Conservation (phyloP, 2,797 vertebrate genomes). For the Anguilla marmorata region DNA sequence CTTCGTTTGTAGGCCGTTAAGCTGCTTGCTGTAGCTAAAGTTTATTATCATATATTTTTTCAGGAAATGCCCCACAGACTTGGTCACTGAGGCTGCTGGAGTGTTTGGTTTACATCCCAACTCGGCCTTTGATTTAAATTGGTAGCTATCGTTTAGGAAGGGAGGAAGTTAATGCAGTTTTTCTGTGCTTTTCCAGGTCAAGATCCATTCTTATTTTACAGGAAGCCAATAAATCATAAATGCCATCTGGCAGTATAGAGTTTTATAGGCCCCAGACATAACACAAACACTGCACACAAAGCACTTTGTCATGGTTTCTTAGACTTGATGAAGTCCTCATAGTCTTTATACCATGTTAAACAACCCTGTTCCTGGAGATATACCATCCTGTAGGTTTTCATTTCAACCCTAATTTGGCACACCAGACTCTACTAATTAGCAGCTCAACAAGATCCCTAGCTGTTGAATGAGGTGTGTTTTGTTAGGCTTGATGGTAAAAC, state of each 20-base stretch:
- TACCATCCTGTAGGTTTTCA: no score
- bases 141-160: neutral
- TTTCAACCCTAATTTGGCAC: no score
- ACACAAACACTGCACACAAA: neutral
- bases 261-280: neutral
- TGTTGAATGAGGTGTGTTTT: no score
- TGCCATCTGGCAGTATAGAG: neutral
- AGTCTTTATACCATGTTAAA: no score
- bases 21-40: neutral
- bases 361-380: no score
- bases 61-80: neutral
- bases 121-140: neutral
- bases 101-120: neutral
- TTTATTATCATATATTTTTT: neutral
- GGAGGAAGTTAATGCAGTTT: neutral
- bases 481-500: no score
- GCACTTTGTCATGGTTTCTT: neutral
- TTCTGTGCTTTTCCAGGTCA: neutral
- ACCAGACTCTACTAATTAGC: no score
- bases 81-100: neutral
- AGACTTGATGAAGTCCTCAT: neutral
- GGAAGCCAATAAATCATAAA: neutral
- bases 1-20: neutral
- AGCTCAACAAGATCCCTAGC: no score
- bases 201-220: neutral